These are phyloP conservation scores for Periparus ater DNA, from an alignment of 2,797 vertebrate species.

Conservation along the genomic window DNA sequence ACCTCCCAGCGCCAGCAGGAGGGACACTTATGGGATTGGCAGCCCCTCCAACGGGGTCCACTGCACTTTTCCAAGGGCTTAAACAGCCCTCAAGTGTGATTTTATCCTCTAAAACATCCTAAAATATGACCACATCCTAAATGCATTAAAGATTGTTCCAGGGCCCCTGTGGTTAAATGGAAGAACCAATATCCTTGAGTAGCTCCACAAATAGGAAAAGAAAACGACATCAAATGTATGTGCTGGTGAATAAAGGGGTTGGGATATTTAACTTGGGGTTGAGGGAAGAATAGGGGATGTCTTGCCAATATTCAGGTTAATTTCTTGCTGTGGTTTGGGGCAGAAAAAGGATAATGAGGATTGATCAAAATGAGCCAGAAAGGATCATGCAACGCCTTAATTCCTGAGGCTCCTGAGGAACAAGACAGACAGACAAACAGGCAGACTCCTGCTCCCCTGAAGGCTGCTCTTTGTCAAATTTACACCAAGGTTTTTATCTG, in stretches of 20 bases:
- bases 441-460: neutral
- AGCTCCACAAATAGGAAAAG: conserved; percentile 36
- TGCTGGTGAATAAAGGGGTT: neutral
- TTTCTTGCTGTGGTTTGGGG: conserved; percentile 36
- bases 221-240: conserved; percentile 51
- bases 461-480: conserved; percentile 35
- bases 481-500: conserved; percentile 18
- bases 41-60: neutral
- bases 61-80: conserved; percentile 35
- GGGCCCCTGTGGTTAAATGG: conserved; percentile 35
- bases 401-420: conserved; percentile 15
- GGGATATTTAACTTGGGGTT: conserved; percentile 29
- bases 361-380: conserved; percentile 42
- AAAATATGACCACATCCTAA: conserved; percentile 70
- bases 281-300: neutral
- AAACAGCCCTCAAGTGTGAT: conserved; percentile 46
- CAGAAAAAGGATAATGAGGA: conserved; percentile 7
- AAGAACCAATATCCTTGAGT: conserved; percentile 60
- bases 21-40: conserved; percentile 22
- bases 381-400: conserved; percentile 4
- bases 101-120: conserved; percentile 55
- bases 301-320: conserved; percentile 28
- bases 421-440: conserved; percentile 27
- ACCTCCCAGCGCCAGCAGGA: conserved; percentile 6
- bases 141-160: conserved; percentile 64